These are phyloP conservation scores for Tenualosa thibaudeaui DNA, from an alignment of 2,797 vertebrate genomes.

Conservation along the genomic window DNA sequence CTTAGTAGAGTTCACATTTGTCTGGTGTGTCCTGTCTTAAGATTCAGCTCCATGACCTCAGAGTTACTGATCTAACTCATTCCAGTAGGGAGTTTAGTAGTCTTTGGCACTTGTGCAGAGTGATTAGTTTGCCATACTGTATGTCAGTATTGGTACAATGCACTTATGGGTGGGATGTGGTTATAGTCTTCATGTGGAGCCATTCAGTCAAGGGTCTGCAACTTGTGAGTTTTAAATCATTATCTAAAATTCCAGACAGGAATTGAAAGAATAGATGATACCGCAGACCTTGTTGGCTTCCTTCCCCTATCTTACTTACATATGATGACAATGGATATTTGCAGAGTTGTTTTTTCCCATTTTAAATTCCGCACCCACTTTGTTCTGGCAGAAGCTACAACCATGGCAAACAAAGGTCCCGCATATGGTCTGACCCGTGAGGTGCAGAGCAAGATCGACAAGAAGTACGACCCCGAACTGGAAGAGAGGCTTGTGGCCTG, in stretches of 20 bases:
- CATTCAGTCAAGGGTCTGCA: not conserved
- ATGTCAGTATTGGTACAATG: not conserved
- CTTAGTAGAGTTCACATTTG: not conserved
- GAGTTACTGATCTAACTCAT: not conserved
- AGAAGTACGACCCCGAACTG: slow-evolving; percentile 92
- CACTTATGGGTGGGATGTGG: not conserved
- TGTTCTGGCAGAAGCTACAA: slow-evolving; percentile 35
- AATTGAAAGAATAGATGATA: not conserved
- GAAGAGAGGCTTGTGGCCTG: slow-evolving; percentile 88
- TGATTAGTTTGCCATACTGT: not conserved
- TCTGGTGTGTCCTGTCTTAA: not conserved
- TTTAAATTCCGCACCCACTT: slow-evolving; percentile 17
- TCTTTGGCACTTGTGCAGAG: not conserved
- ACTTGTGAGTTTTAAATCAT: not conserved
- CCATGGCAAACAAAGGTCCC: slow-evolving; percentile 91
- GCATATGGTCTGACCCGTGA: slow-evolving; percentile 90
- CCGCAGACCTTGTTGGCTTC: not conserved
- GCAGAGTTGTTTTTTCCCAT: not conserved
- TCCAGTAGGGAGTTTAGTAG: not conserved
- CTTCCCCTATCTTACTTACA: not conserved
- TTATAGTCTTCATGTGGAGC: not conserved
- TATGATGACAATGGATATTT: not conserved
- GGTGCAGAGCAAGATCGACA: slow-evolving; percentile 91
- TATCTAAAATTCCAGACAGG: not conserved
- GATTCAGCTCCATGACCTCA: not conserved